Evolutionary conservation across 2,113 vertebrate species (phyloP).

Genomic region (Monarcha castaneiventris): DNA sequence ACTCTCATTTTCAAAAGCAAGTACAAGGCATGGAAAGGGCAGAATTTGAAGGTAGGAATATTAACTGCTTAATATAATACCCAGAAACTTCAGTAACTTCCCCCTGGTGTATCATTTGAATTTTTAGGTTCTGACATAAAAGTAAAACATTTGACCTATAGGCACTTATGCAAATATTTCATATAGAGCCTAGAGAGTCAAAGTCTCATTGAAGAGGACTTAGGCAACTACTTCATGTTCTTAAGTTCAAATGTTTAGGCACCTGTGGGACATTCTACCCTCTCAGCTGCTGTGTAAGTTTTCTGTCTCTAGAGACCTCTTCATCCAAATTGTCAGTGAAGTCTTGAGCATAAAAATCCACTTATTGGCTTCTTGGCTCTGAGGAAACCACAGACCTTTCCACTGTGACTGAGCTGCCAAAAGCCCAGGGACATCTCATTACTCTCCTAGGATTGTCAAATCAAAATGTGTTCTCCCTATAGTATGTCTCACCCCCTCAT

Average conservation of each 20-base stretch:
- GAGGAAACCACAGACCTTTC: not conserved
- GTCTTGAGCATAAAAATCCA: not conserved
- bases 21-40: not conserved
- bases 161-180: not conserved
- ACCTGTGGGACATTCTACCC: not conserved
- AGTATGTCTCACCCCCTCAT: accelerated
- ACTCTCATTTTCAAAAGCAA: not conserved
- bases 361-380: not conserved
- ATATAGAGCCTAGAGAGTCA: not conserved
- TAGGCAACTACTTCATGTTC: not conserved
- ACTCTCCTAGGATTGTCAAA: not conserved
- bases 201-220: not conserved
- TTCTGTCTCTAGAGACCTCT: not conserved
- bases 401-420: not conserved
- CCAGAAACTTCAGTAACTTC: not conserved
- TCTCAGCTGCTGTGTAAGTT: not conserved
- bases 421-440: not conserved
- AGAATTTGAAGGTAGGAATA: not conserved
- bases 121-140: not conserved
- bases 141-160: not conserved
- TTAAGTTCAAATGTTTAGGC: not conserved
- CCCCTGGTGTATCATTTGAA: not conserved
- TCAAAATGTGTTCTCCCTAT: not conserved
- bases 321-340: not conserved
- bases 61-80: not conserved